Evolutionary conservation across 2,113 vertebrate species (phyloP).

Genomic region (Peromyscus maniculatus): DNA sequence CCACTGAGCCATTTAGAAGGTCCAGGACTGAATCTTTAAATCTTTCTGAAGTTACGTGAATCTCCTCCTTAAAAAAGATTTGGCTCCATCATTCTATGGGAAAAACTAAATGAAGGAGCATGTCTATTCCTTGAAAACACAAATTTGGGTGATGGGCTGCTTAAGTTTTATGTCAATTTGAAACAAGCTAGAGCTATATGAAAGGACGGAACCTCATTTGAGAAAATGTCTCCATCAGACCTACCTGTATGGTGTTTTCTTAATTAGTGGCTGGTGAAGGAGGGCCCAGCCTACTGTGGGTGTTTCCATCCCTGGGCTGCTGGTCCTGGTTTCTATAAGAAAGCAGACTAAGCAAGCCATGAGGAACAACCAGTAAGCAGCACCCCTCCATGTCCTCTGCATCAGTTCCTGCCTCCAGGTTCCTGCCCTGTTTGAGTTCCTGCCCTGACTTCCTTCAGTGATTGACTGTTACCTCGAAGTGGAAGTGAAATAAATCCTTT

Average conservation of each 20-base stretch:
- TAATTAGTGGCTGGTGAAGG: neutral
- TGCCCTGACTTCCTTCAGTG: neutral
- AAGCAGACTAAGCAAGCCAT: neutral
- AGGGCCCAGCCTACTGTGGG: neutral
- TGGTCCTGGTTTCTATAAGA: neutral
- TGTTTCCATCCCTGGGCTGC: neutral
- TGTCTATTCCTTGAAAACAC: neutral
- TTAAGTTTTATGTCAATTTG: too few relatives aligned
- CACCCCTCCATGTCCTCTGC: neutral
- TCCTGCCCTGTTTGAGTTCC: neutral
- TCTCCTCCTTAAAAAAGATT: conserved; percentile 23
- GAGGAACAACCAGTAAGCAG: neutral
- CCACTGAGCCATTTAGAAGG: neutral
- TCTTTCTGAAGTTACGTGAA: neutral
- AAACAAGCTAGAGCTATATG: neutral
- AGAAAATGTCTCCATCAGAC: neutral
- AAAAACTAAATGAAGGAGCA: conserved; percentile 1
- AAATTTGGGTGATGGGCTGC: neutral
- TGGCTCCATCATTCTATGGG: neutral
- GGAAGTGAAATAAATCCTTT: neutral
- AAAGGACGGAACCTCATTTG: neutral
- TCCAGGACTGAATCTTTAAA: neutral
- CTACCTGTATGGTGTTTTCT: neutral
- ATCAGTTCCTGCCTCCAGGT: too few relatives aligned
- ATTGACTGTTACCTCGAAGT: neutral